Conservation (phyloP, 2,113 vertebrate species). For the Perca flavescens region DNA sequence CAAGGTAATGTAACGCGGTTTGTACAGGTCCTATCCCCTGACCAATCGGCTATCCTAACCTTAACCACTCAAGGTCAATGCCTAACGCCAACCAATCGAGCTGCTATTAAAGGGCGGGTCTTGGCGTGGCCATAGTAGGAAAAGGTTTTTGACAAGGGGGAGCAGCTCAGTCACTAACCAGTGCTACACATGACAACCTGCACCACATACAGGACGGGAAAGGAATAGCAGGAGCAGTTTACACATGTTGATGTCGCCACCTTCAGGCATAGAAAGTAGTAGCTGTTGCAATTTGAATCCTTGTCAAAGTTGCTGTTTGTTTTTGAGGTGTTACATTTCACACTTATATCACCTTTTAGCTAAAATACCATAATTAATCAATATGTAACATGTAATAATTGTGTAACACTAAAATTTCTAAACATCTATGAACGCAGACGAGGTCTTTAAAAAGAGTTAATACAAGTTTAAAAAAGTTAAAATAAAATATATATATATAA, state of each 20-base stretch:
- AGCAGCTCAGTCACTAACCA: slow-evolving; percentile 6
- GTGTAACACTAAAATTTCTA: background rate
- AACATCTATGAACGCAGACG: background rate
- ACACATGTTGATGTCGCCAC: background rate
- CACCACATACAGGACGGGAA: background rate
- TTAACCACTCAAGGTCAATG: too few relatives aligned
- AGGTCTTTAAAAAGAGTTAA: background rate
- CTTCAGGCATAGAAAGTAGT: background rate
- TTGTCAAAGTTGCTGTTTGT: background rate
- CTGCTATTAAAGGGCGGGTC: too few relatives aligned
- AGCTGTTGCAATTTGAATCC: background rate
- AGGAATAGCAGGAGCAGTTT: background rate
- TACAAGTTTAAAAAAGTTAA: background rate
- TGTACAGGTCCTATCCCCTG: too few relatives aligned
- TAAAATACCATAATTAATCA: background rate
- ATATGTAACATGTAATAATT: background rate
- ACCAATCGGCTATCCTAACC: too few relatives aligned
- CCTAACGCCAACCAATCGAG: too few relatives aligned
- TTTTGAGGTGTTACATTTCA: background rate
- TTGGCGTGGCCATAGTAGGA: too few relatives aligned
- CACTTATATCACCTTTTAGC: background rate
- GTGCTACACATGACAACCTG: background rate
- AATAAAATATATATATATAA: too few relatives aligned
- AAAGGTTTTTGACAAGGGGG: background rate
- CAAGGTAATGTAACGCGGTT: too few relatives aligned